These are phyloP conservation scores for Ptychobarbus kaznakovi DNA, from an alignment of 2,797 vertebrate species.

Conservation along the genomic window DNA sequence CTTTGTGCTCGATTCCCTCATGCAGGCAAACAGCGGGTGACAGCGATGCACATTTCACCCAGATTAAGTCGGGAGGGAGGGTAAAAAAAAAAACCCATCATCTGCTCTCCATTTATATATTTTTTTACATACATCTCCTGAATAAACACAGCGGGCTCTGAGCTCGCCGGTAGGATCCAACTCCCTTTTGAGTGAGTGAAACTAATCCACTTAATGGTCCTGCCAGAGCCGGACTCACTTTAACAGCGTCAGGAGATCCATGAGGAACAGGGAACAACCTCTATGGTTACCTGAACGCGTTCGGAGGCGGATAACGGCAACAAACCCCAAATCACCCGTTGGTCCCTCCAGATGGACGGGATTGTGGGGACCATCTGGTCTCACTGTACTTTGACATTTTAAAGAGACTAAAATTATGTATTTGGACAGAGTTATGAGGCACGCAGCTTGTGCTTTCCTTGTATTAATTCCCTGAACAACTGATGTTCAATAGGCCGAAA, in stretches of 20 bases:
- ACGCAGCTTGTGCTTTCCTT: background rate
- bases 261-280: slow-evolving; percentile 39
- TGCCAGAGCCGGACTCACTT: slow-evolving; percentile 33
- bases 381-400: slow-evolving; percentile 37
- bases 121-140: slow-evolving; percentile 60
- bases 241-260: slow-evolving; percentile 33
- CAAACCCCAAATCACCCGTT: slow-evolving; percentile 11
- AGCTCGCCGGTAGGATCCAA: slow-evolving; percentile 50
- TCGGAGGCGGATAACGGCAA: background rate
- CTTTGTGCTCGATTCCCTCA: slow-evolving; percentile 64
- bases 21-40: slow-evolving; percentile 62
- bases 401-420: slow-evolving; percentile 41
- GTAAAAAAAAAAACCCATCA: background rate
- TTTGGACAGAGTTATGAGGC: slow-evolving; percentile 21
- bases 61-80: slow-evolving; percentile 55
- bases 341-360: slow-evolving; percentile 29
- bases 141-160: slow-evolving; percentile 51
- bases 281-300: slow-evolving; percentile 25
- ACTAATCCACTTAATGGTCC: slow-evolving; percentile 60
- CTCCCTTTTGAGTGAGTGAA: slow-evolving; percentile 54
- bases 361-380: slow-evolving; percentile 35
- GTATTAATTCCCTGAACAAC: slow-evolving; percentile 2
- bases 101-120: slow-evolving; percentile 53
- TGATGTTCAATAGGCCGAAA: background rate
- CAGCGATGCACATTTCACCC: slow-evolving; percentile 61